Evolutionary conservation across 2,888 invertebrate species (phyloP), one percentile per base, ranked within the genome.

Genomic region (Polydrusus pterygomalis): DNA sequence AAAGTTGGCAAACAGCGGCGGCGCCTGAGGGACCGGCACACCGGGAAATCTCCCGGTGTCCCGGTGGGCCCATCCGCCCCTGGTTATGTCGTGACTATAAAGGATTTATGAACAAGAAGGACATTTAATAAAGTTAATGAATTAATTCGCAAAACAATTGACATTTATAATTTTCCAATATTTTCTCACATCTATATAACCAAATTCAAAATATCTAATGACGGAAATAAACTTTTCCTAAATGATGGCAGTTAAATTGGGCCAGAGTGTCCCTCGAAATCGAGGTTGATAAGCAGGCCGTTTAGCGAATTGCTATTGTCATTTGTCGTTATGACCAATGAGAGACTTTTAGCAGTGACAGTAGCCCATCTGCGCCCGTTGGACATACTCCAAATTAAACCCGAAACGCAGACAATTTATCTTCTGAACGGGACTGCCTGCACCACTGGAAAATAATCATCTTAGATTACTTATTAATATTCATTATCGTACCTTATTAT

Each of bases 271-370:
- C 49, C 43, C 60, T 43, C 58, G 20, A 30, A 58, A 67, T 73
- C 40, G 73, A 67, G 49, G 68, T 58, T 71, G 71, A 71, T 71
- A 72, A 72, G 30, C 56, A 43, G 56, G 74, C 51, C 74, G 76
- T 79, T 80, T 80, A 79, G 81, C 76, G 75, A 75, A 80, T 80
- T 77, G 81, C 79, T 78, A 81, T 81, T 82, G 83, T 83, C 82
- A 83, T 84, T 83, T 83, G 80, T 83, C 81, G 80, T 78, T 76
- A 82, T 84, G 83, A 84, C 84, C 84, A 84, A 84, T 83, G 83
- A 82, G 81, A 79, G 77, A 81, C 83, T 82, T 82, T 84, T 83
- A 84, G 77, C 82, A 79, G 75, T 83, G 83, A 84, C 84, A 83
- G 82, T 77, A 80, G 82, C 80, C 81, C 84, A 84, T 84, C 84